Conservation (phyloP, 1,140 invertebrate genomes). For the Coptotermes formosanus region DNA sequence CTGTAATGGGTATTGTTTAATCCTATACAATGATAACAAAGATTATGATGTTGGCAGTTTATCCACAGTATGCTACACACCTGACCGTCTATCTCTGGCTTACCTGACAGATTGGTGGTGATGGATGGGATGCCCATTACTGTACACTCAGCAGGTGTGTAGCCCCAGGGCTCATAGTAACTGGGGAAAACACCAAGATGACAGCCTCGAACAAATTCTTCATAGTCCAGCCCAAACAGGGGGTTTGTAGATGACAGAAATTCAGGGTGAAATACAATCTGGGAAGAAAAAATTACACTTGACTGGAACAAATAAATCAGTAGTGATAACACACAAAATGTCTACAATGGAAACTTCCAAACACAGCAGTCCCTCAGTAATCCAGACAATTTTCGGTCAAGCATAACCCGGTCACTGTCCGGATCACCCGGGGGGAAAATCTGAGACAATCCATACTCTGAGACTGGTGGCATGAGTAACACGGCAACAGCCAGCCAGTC, state of each 20-base stretch:
- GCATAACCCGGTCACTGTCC: too few species aligned
- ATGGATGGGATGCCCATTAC: conserved; percentile 99
- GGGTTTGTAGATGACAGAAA: conserved; percentile 98
- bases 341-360: too few species aligned
- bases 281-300: conserved; percentile 32
- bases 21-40: too few species aligned
- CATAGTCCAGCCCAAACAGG: conserved; percentile 96
- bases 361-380: too few species aligned
- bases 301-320: neutral
- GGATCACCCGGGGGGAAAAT: too few species aligned
- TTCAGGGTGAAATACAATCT: conserved; percentile 99
- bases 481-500: too few species aligned
- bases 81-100: conserved; percentile 30
- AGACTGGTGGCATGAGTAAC: too few species aligned
- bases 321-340: neutral
- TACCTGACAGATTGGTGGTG: conserved; percentile 93
- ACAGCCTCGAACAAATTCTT: conserved; percentile 98
- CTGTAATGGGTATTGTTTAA: too few species aligned
- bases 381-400: too few species aligned
- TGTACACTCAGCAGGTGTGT: conserved; percentile 99
- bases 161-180: conserved; percentile 99
- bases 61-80: neutral
- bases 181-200: conserved; percentile 99
- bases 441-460: too few species aligned
- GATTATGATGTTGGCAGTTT: neutral